Evolutionary conservation across 2,797 vertebrate species (phyloP), one percentile per base, ranked within the genome.

Genomic region (Sardinella longiceps): DNA sequence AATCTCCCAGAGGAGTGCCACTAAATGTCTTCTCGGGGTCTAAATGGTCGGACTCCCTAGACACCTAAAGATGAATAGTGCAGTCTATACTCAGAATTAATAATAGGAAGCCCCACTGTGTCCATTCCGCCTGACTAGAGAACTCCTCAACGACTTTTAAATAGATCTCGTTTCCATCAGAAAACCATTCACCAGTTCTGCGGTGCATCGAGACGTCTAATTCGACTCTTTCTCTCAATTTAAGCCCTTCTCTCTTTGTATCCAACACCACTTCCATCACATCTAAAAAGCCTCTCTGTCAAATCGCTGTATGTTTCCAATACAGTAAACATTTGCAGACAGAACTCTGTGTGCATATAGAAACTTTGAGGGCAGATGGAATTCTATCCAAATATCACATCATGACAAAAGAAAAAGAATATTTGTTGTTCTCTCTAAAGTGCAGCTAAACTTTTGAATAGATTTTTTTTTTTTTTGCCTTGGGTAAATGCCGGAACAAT

Each of bases 121-220:
- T 77, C 80, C 77, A 70, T 86, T 89, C 63, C 83, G 81, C 80
- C 82, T 83, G 84, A 87, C 83, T 43, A 15, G 80, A 81, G 80
- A 84, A 82, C 86, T 85, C 84, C 84, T 60, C 84, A 84, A 84
- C 51, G 86, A 88, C 86, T 83, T 88, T 88, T 82, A 85, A 86
- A 88, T 84, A 81, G 83, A 84, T 48, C 25, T 63, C 60, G 25
- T 58, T 85, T 87, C 81, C 84, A 84, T 88, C 86, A 83, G 70
- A 30, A 77, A 39, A 0, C 66, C 15, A 74, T 74, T 39, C 33
- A 20, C 18, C 4, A 39, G 30, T 20, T 77, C 43, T 15, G 20
- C 5, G 39, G 23, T 43, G 70, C 37, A 43, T 5, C 20, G 20
- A 43, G 70, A 5, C 33, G 23, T 43, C 18, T 23, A 20, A 77